Percentiles rank a stretch among this genome's conserved stretches.
Evolutionary conservation across 2,888 invertebrate genomes (phyloP).

Genomic region (Synanthedon myopaeformis): DNA sequence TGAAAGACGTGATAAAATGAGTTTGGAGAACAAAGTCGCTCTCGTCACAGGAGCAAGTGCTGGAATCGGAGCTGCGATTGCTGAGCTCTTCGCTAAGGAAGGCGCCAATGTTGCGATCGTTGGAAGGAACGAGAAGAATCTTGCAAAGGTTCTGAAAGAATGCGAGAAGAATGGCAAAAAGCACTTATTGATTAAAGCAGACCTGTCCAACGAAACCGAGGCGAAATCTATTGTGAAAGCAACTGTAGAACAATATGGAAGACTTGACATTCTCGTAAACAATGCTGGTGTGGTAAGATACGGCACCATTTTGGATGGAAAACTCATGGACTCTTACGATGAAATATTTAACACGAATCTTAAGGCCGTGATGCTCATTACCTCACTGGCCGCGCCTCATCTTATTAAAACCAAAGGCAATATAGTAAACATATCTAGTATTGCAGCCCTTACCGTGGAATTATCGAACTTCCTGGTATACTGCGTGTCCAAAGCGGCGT

Average conservation of each 20-base stretch:
- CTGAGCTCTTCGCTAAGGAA: constrained; percentile 71
- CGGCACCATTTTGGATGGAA: not conserved
- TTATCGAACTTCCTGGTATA: constrained; percentile 3
- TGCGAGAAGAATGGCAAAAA: constrained; percentile 15
- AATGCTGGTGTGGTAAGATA: constrained; percentile 1
- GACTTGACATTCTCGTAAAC: constrained; percentile 17
- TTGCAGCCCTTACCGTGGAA: not conserved
- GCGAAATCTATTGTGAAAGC: constrained; percentile 14
- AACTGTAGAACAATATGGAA: constrained; percentile 22
- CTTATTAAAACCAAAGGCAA: constrained; percentile 8
- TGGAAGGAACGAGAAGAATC: constrained; percentile 74
- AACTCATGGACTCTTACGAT: constrained; percentile 4
- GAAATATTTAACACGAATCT: constrained; percentile 7
- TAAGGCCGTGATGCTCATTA: constrained; percentile 4
- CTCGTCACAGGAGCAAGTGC: constrained; percentile 75
- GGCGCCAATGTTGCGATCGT: constrained; percentile 72
- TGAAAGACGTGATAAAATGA: not conserved
- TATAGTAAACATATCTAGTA: constrained; percentile 7
- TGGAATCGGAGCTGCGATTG: constrained; percentile 77
- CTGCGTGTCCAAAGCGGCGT: constrained; percentile 5
- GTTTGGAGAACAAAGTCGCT: constrained; percentile 52
- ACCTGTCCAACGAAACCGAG: constrained; percentile 24
- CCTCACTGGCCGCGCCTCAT: constrained; percentile 6
- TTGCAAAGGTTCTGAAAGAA: constrained; percentile 62
- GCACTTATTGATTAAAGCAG: constrained; percentile 20